Evolutionary conservation across 37 sponge, comb jelly and placozoan genomes (phyloP), one percentile per base, ranked within the genome.

Genomic region (Ianthella basta): DNA sequence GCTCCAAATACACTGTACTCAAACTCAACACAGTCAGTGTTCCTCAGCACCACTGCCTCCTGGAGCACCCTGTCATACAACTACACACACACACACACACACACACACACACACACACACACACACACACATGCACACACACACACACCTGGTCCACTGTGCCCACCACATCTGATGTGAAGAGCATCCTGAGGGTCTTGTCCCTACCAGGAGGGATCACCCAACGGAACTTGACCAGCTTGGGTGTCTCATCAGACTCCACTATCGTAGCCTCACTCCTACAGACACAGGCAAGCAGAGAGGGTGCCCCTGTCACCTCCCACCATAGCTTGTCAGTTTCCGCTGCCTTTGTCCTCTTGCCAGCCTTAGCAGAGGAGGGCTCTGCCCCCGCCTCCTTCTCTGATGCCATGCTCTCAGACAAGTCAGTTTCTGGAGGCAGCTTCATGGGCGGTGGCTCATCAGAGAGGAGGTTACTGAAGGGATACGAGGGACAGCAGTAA

Each of bases 201-300:
- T 90, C 74, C 2, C 92, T 86, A 24, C 79, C 55, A 27, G 97
- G 77, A 55, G 97, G 95, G 34, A 98, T 88, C 0, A 94, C 87
- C 99, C 99, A 98, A 24, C 99, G 95, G 79, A 85, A 94, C 75
- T 56, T 87, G 0, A 80, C 89, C 82, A 95, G 74, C 54, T 82
- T 82, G 23, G 67, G 53, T 39, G 67, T 24, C 53, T 75, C 54
- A 19, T 75, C 54, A 0, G 15, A 39, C 25, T 53, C 78, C 0
- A 19, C 2, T 19, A 75, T 75, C 21, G 25, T 41, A 40, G 53
- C 24, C 25, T 75, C 78, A 75, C 54, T 75, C 54, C 78, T 75
- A 44, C 50, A 44, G 50, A 44, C 50, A 44, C 50, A 44, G 50
- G 50, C 3, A 8, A 44, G 3, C 50, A 44, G 8, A n/a, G n/a